A percentile compares a stretch with the other conserved stretches of the same genome.
Evolutionary conservation across 2,888 invertebrate species (phyloP).

Genomic region (Phania funesta): DNA sequence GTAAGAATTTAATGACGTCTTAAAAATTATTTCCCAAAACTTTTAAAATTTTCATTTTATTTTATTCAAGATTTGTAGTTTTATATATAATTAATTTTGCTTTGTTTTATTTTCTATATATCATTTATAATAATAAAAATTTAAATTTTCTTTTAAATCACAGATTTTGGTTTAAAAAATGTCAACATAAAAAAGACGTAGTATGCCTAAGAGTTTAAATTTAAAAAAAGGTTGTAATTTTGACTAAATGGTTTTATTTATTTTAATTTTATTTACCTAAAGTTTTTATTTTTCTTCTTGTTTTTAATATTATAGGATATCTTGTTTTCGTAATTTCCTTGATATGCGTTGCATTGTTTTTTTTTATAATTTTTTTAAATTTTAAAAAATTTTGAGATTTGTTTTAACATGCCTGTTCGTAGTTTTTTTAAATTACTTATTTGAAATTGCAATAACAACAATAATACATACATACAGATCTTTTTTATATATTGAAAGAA

Average conservation of each 20-base stretch:
- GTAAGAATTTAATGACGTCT: conserved; percentile 24
- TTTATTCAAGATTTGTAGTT: conserved; percentile 33
- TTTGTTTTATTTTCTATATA: conserved; percentile 58
- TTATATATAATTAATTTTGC: conserved; percentile 49
- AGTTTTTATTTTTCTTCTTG: conserved; percentile 66
- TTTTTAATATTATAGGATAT: conserved; percentile 71
- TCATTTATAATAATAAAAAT: conserved; percentile 71
- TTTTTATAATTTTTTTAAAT: conserved; percentile 34
- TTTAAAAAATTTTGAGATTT: conserved; percentile 59
- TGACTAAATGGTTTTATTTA: conserved; percentile 73
- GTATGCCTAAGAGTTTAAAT: conserved; percentile 74
- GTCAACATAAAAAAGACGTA: conserved; percentile 75
- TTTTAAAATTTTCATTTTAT: conserved; percentile 60
- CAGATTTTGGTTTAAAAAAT: conserved; percentile 78
- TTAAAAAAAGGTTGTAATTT: conserved; percentile 74
- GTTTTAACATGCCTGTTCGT: conserved; percentile 58
- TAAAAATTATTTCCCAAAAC: conserved; percentile 54
- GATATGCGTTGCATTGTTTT: conserved; percentile 67
- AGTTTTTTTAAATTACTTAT: conserved; percentile 12
- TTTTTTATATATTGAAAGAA: conserved; percentile 50
- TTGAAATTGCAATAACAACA: conserved; percentile 58
- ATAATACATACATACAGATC: conserved; percentile 64
- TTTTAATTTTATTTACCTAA: conserved; percentile 75
- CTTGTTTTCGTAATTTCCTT: conserved; percentile 60
- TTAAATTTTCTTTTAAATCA: conserved; percentile 80